Evolutionary conservation across 1,140 invertebrate genomes (phyloP), one percentile per base, ranked within the genome.

Genomic region (Pachypeltis micranthus): DNA sequence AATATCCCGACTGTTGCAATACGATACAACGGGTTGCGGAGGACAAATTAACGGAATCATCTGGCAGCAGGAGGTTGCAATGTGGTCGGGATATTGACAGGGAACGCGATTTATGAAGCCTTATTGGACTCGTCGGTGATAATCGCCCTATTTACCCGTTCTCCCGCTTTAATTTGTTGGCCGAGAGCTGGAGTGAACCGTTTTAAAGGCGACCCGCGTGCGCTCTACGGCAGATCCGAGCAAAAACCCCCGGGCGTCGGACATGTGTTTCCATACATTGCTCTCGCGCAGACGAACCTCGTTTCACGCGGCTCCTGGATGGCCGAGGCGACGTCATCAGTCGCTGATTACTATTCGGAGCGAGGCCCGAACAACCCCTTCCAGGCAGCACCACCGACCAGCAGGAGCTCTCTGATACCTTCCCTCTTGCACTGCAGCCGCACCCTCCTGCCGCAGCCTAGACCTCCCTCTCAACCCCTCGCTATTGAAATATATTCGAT

Each of bases 401-500:
- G n/a, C n/a, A n/a, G n/a, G n/a, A n/a, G n/a, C n/a, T n/a, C n/a
- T n/a, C n/a, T n/a, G n/a, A n/a, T n/a, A n/a, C n/a, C n/a, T n/a
- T n/a, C n/a, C n/a, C n/a, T n/a, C n/a, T n/a, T n/a, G n/a, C n/a
- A n/a, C n/a, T 51, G 12, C 10, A 21, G 7, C 12, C 47, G 23
- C 47, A 21, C 23, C 34, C n/a, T 39, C 47, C 47, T 51, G 47
- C 12, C 23, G 23, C 47, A 7, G 12, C 47, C 4, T 21, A 21
- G 7, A 21, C 21, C 19, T 21, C 47, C 4, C 34, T 39, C 47
- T 21, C 47, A 21, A 51, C 19, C 47, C 19, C 47, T 21, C 47
- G 12, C 21, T 51, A 51, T 51, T 51, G 47, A 51, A 51, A 51
- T 51, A 51, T 51, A 51, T 51, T 51, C 47, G 23, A 51, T 51